A percentile compares a stretch with the other conserved stretches of the same genome.
Evolutionary conservation across 2,113 vertebrate species (phyloP).

Genomic region (Syrmaticus mikado): DNA sequence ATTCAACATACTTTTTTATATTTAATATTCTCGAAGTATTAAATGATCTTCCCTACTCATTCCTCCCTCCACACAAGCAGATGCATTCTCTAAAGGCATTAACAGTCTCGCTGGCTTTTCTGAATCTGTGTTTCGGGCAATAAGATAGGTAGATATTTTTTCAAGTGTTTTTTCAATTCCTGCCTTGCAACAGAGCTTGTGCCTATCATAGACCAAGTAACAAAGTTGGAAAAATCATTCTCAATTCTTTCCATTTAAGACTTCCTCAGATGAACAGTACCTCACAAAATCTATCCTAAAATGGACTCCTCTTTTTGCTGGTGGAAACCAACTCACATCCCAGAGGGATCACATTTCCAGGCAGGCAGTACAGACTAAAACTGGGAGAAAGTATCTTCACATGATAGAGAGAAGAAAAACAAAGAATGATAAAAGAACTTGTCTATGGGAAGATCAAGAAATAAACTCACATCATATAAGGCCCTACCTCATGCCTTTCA

Average conservation of each 20-base stretch:
- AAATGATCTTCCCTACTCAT: not conserved
- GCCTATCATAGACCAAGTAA: not conserved
- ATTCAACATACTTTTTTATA: not conserved
- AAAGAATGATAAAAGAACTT: not conserved
- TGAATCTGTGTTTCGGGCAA: not conserved
- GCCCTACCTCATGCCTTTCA: not conserved
- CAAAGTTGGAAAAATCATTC: not conserved
- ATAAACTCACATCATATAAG: not conserved
- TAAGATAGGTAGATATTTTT: not conserved
- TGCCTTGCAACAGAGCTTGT: not conserved
- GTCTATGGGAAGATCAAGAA: not conserved
- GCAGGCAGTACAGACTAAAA: not conserved
- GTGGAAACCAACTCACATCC: not conserved
- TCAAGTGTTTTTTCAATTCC: not conserved
- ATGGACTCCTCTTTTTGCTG: not conserved
- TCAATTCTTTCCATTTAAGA: not conserved
- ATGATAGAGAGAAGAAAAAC: not conserved
- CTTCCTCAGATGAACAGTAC: not conserved
- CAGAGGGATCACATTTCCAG: not conserved
- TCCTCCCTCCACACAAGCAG: not conserved
- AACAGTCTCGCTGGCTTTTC: constrained; percentile 13
- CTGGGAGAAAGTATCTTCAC: not conserved
- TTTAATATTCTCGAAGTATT: not conserved
- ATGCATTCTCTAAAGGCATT: not conserved
- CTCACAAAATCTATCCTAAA: not conserved